Evolutionary conservation across 2,113 vertebrate genomes (phyloP).

Genomic region (Burhinus oedicnemus): DNA sequence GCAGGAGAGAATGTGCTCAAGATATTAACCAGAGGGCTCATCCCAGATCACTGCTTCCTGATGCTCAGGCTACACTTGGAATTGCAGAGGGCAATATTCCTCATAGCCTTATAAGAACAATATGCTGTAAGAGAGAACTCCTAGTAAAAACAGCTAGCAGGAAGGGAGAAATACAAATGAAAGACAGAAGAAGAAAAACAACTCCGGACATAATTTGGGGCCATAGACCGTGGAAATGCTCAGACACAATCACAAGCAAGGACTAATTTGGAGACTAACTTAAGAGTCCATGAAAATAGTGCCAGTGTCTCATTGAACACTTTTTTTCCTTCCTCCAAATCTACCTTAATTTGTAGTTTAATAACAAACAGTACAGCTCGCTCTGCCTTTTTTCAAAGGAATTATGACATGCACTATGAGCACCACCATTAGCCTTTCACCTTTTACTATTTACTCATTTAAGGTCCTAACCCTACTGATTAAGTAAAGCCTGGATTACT

Average conservation of each 20-base stretch:
- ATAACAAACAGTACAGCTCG: conserved; percentile 27
- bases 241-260: neutral
- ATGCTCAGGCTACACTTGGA: neutral
- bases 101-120: neutral
- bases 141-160: neutral
- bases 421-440: conserved; percentile 53
- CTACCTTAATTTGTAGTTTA: conserved; percentile 31
- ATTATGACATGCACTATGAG: conserved; percentile 52
- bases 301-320: neutral
- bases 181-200: neutral
- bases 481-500: conserved; percentile 41
- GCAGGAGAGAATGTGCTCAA: neutral
- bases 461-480: conserved; percentile 42
- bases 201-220: neutral
- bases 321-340: neutral
- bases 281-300: neutral
- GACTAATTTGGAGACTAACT: neutral
- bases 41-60: neutral
- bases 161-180: neutral
- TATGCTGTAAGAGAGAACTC: neutral
- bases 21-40: neutral
- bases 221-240: neutral
- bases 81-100: neutral
- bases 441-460: conserved; percentile 43
- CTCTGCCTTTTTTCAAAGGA: neutral